These are phyloP conservation scores for Osmoderma eremita DNA, from an alignment of 2,888 invertebrate genomes.

Conservation along the genomic window DNA sequence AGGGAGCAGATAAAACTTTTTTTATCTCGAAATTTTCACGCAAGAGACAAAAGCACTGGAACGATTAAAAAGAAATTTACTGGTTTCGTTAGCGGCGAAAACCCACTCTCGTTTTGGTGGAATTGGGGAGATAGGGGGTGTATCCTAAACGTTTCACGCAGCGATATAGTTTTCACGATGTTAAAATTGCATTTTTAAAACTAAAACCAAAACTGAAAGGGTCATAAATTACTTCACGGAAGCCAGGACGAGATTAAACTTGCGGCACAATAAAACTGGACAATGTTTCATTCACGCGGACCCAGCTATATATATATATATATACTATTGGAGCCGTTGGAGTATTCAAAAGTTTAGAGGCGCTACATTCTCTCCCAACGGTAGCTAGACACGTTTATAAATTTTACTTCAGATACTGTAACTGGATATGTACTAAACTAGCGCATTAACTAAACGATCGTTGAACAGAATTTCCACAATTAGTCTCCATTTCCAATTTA, in stretches of 20 bases:
- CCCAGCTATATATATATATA: neutral
- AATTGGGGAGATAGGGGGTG: neutral
- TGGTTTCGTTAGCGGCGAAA: neutral
- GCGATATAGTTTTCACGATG: conserved; percentile 24
- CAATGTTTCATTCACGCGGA: conserved; percentile 28
- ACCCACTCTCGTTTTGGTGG: too few relatives aligned
- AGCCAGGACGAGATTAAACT: conserved; percentile 29
- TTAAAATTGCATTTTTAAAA: conserved; percentile 32
- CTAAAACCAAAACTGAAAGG: conserved; percentile 22
- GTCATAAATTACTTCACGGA: conserved; percentile 26
- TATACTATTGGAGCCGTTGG: neutral
- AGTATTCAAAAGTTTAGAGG: conserved; percentile 11
- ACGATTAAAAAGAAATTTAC: conserved; percentile 31
- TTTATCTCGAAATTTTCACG: conserved; percentile 7
- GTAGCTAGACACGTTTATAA: neutral
- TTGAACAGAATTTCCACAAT: conserved; percentile 15
- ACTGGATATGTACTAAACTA: neutral
- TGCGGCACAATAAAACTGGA: conserved; percentile 23
- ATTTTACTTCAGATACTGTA: conserved; percentile 10
- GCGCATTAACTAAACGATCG: neutral
- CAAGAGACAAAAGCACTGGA: conserved; percentile 1
- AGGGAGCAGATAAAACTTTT: conserved; percentile 8
- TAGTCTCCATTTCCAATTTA: neutral
- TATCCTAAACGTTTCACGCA: conserved; percentile 17
- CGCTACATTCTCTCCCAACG: neutral